Evolutionary conservation across 2,888 invertebrate genomes (phyloP), one percentile per base, ranked within the genome.

Genomic region (Zhengitettix transpicula): DNA sequence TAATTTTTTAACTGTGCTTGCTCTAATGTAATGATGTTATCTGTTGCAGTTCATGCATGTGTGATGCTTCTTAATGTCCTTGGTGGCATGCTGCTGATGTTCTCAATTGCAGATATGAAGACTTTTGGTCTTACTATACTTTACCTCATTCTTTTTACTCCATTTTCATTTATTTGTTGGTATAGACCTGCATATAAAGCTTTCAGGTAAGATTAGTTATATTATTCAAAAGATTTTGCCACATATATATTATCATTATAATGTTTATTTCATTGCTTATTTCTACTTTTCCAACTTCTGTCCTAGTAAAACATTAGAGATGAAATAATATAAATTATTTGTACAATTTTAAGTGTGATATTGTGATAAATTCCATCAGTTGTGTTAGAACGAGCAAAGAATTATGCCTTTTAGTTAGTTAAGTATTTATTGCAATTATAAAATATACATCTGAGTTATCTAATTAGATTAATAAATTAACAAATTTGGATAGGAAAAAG

Each of bases 121-220:
- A 83, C 87, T 63, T 89, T 99, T 72, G 91, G 93, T 62, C 79
- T 97, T 61, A 85, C 92, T 56, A 81, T 98, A 65, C 80, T 99
- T 53, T 98, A 92, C 77, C 81, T 90, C 65, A 71, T 91, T 57
- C 77, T 99, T 42, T 91, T 98, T 71, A 92, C 94, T 16, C 99
- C 99, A 28, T 91, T 95, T 75, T 96, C 98, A 59, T 99, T 97
- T 73, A 76, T 99, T 47, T 98, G 98, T 75, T 99, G 99, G 99
- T 99, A 94, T 78, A 82, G 99, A 72, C 98, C 99, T 55, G 89
- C 96, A 63, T 99, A 99, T 78, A 98, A 98, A 78, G 99, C 98
- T 64, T 98, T 99, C 80, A 81, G 81, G 84, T 84, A 70, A 64
- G 62, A 10, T 42, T 10, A 11, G 10, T 42, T 10, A 42, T 11